These are phyloP conservation scores for Percopsis omiscomaycus DNA, from an alignment of 2,797 vertebrate genomes.

Conservation along the genomic window DNA sequence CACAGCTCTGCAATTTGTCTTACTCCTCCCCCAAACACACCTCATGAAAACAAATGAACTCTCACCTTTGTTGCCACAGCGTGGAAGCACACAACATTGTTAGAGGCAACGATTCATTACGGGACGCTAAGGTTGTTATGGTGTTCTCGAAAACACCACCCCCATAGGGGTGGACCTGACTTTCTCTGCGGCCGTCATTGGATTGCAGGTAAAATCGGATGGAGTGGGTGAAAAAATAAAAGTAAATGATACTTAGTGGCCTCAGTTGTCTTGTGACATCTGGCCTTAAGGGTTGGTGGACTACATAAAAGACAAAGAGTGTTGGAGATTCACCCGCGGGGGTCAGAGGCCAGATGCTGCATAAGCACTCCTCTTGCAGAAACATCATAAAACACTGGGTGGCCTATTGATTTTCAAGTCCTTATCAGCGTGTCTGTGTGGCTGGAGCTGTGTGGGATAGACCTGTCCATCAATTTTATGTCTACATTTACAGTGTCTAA, in stretches of 20 bases:
- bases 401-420: slow-evolving; percentile 68
- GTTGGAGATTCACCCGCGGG: slow-evolving; percentile 59
- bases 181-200: slow-evolving; percentile 37
- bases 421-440: slow-evolving; percentile 66
- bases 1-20: slow-evolving; percentile 70
- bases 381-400: slow-evolving; percentile 71
- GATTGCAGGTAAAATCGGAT: slow-evolving; percentile 45
- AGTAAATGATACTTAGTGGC: slow-evolving; percentile 51
- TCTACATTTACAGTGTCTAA: slow-evolving; percentile 49
- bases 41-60: slow-evolving; percentile 76
- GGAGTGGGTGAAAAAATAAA: slow-evolving; percentile 24
- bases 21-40: slow-evolving; percentile 70
- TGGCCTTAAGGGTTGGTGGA: slow-evolving; percentile 45
- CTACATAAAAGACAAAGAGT: slow-evolving; percentile 59
- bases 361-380: slow-evolving; percentile 66
- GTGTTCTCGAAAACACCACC: slow-evolving; percentile 44
- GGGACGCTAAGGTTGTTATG: slow-evolving; percentile 47
- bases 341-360: slow-evolving; percentile 68
- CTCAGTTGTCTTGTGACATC: slow-evolving; percentile 50
- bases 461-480: slow-evolving; percentile 68
- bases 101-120: slow-evolving; percentile 59
- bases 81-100: slow-evolving; percentile 53
- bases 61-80: slow-evolving; percentile 70
- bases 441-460: slow-evolving; percentile 52
- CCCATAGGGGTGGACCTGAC: slow-evolving; percentile 35